These are phyloP conservation scores for Lepisosteus osseus DNA, from an alignment of 2,113 vertebrate species.

Conservation along the genomic window DNA sequence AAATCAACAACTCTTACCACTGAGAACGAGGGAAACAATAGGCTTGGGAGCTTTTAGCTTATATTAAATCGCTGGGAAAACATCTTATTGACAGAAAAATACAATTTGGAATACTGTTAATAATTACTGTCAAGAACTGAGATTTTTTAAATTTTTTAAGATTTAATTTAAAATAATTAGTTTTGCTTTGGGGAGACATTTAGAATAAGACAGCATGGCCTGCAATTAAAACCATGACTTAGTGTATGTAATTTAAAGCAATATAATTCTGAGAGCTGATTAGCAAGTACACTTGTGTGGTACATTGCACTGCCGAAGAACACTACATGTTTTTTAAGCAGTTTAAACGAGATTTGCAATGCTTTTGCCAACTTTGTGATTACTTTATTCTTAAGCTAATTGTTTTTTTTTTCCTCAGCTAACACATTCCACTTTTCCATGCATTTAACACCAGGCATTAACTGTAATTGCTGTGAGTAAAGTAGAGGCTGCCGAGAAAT, in stretches of 20 bases:
- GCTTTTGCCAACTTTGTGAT: neutral
- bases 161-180: constrained; percentile 7
- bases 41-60: no score
- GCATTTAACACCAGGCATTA: neutral
- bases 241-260: constrained; percentile 8
- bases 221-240: neutral
- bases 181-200: constrained; percentile 5
- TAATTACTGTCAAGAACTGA: neutral
- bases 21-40: no score
- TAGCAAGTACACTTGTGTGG: constrained; percentile 1
- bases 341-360: constrained; percentile 6
- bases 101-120: no score
- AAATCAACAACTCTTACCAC: no score
- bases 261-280: constrained; percentile 5
- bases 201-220: neutral
- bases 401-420: neutral
- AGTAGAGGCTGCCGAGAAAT: neutral
- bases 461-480: neutral
- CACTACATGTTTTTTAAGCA: constrained; percentile 1
- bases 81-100: no score
- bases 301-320: neutral
- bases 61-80: no score
- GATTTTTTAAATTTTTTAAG: neutral
- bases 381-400: neutral
- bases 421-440: neutral